Evolutionary conservation across 2,113 vertebrate species (phyloP).

Genomic region (Carollia perspicillata): DNA sequence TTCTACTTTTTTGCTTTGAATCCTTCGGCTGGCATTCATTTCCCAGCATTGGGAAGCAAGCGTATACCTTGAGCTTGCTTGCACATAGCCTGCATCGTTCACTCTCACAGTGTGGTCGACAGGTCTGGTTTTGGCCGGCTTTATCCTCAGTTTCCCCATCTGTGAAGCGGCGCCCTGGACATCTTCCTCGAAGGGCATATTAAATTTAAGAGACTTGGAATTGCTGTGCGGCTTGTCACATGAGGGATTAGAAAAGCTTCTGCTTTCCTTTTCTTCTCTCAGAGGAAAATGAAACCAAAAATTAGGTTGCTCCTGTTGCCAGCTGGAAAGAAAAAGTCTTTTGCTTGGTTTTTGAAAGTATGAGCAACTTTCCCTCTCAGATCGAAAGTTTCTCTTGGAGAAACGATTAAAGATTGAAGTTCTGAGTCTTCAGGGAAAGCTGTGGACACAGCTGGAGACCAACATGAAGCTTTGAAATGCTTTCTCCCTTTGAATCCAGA

Average conservation of each 20-base stretch:
- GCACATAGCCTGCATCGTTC: rapidly evolving
- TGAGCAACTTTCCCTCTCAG: not conserved
- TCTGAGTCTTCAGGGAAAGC: not conserved
- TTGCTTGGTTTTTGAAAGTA: not conserved
- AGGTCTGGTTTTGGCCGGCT: not conserved
- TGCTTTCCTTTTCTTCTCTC: not conserved
- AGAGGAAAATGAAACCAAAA: slow-evolving; percentile 63
- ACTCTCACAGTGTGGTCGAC: rapidly evolving
- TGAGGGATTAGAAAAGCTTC: not conserved
- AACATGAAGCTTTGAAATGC: too few species aligned
- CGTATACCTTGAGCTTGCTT: rapidly evolving
- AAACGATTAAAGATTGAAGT: not conserved
- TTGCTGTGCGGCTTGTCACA: not conserved
- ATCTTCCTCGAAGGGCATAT: rapidly evolving
- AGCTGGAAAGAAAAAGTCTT: not conserved
- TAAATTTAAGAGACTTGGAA: not conserved
- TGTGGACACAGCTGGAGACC: not conserved
- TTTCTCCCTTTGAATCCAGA: not conserved
- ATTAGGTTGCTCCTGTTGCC: not conserved
- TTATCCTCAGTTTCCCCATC: not conserved
- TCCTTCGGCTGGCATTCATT: not conserved
- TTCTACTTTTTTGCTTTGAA: not conserved
- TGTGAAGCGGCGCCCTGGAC: not conserved
- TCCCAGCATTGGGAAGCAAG: rapidly evolving
- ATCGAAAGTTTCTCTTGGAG: not conserved